phyloP scores from a whole-genome alignment of 2,113 vertebrate species.

The Scatophagus argus region DNA sequence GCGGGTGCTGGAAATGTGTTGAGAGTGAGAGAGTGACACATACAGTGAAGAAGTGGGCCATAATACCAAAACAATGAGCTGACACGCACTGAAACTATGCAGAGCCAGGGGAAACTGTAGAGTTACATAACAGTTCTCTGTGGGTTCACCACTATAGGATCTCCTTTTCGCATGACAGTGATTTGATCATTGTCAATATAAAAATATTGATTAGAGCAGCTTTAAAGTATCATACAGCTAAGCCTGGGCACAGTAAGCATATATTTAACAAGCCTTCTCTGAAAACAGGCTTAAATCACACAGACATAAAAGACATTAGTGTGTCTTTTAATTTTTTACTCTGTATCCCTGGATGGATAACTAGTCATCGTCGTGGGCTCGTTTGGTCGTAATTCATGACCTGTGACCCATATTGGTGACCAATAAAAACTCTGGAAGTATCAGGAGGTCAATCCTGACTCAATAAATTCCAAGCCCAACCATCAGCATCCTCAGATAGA shows the following conservation, averaged over 20 bases:
- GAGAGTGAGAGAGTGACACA: neutral
- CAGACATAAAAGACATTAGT: conserved; percentile 23
- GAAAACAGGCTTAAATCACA: conserved; percentile 8
- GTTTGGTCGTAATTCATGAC: conserved; percentile 77
- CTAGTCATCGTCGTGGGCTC: conserved; percentile 54
- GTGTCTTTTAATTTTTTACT: conserved; percentile 33
- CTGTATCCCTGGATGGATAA: conserved; percentile 46
- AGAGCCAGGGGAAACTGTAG: neutral
- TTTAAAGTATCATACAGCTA: neutral
- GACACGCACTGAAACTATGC: neutral
- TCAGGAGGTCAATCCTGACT: conserved; percentile 64
- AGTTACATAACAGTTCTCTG: neutral
- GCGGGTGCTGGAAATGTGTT: neutral
- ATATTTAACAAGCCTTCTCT: conserved; percentile 26
- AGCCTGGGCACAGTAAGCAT: neutral
- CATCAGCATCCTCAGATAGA: conserved; percentile 61
- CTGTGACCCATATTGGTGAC: conserved; percentile 68
- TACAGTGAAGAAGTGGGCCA: neutral
- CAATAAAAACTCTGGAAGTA: conserved; percentile 65
- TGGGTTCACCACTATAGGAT: no score
- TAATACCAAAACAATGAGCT: neutral
- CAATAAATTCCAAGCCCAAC: conserved; percentile 72
- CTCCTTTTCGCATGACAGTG: neutral
- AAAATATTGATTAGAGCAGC: conserved; percentile 5
- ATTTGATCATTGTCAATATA: neutral